Percentiles rank a stretch among this genome's conserved stretches.
phyloP scores from a whole-genome alignment of 2,888 invertebrate species.

The Formica aserva region DNA sequence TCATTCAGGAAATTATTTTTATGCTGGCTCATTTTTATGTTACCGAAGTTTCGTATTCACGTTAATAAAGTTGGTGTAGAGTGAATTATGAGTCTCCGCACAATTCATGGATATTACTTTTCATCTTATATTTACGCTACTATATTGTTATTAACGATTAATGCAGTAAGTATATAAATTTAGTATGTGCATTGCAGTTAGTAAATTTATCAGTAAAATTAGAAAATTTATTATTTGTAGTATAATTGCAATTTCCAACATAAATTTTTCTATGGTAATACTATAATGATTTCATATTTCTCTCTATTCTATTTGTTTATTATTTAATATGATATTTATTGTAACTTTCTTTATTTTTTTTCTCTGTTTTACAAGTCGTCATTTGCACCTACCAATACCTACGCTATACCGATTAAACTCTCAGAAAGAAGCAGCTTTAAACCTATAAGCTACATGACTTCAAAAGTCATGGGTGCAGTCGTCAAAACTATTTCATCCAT shows the following conservation, averaged over 20 bases:
- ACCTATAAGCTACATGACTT: neutral
- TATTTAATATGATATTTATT: neutral
- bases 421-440: neutral
- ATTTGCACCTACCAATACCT: neutral
- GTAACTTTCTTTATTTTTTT: neutral
- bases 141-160: neutral
- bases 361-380: neutral
- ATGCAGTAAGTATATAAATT: neutral
- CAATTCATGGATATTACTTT: slow-evolving; percentile 8
- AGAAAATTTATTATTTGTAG: neutral
- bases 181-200: neutral
- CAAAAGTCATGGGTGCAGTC: neutral
- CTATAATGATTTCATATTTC: neutral
- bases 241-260: neutral
- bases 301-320: neutral
- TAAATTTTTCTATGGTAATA: neutral
- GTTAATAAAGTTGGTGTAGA: neutral
- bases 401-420: neutral
- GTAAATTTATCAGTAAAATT: neutral
- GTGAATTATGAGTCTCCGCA: neutral
- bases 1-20: slow-evolving; percentile 1
- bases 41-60: neutral
- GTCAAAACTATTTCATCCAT: neutral
- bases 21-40: neutral
- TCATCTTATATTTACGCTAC: neutral